These are phyloP conservation scores for Lepas anatifera DNA, from an alignment of 2,888 invertebrate species.

Conservation along the genomic window DNA sequence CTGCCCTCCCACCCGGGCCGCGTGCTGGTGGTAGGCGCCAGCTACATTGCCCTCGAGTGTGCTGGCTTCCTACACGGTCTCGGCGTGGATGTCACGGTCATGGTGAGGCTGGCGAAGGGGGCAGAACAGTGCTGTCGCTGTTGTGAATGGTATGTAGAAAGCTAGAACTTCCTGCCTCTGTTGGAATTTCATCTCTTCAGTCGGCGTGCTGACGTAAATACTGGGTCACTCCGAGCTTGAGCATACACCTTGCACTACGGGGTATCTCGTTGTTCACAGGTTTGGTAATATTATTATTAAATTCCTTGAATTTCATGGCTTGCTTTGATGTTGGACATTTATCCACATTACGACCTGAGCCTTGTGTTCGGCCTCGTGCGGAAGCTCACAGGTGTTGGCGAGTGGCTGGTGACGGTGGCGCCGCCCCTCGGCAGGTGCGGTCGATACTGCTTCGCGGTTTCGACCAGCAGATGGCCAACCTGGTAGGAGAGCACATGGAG, in stretches of 20 bases:
- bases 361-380: too few relatives aligned
- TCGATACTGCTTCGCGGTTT: slow-evolving; percentile 46
- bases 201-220: not conserved
- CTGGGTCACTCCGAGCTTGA: not conserved
- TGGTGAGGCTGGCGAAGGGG: too few relatives aligned
- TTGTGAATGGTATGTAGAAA: too few relatives aligned
- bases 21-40: slow-evolving; percentile 46
- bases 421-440: slow-evolving; percentile 28
- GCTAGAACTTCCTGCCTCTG: too few relatives aligned
- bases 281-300: too few relatives aligned
- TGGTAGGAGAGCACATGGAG: slow-evolving; percentile 40
- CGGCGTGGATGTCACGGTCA: slow-evolving; percentile 36
- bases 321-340: not conserved
- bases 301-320: too few relatives aligned
- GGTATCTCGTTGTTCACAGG: too few relatives aligned
- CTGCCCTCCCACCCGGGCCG: slow-evolving; percentile 40
- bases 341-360: too few relatives aligned
- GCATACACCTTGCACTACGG: not conserved
- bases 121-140: too few relatives aligned
- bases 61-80: slow-evolving; percentile 42
- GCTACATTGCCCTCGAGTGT: slow-evolving; percentile 45
- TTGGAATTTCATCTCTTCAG: too few relatives aligned
- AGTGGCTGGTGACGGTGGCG: too few relatives aligned
- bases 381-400: too few relatives aligned
- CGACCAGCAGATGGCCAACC: slow-evolving; percentile 45